Conservation (phyloP, 2,113 vertebrate species). For the Engraulis encrasicolus region DNA sequence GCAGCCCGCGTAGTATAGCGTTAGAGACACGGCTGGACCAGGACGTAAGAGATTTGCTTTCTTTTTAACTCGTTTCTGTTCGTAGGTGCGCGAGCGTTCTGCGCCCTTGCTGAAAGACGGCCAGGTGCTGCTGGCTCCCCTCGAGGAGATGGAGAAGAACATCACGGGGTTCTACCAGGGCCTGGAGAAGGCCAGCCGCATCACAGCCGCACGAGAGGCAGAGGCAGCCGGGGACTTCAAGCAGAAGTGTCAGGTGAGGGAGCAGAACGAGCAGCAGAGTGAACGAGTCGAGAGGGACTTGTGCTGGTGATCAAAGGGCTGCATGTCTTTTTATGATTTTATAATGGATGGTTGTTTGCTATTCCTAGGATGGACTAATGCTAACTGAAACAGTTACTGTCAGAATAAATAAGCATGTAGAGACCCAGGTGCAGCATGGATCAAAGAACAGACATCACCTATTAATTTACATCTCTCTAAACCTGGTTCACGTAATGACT, state of each 20-base stretch:
- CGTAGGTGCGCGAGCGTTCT: conserved; percentile 84
- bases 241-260: conserved; percentile 89
- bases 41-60: too few species aligned
- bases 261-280: not conserved
- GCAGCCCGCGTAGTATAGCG: too few species aligned
- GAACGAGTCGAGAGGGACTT: too few species aligned
- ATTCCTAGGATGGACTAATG: not conserved
- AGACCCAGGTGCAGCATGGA: not conserved
- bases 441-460: not conserved
- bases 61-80: too few species aligned
- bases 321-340: too few species aligned
- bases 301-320: not conserved
- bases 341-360: not conserved
- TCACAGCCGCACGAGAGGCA: conserved; percentile 77
- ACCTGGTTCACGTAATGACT: not conserved
- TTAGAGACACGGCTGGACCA: too few species aligned
- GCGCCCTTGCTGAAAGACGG: conserved; percentile 84
- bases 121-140: conserved; percentile 79
- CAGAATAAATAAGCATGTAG: not conserved
- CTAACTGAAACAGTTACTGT: not conserved
- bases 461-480: not conserved
- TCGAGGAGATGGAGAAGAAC: conserved; percentile 93
- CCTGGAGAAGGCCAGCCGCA: conserved; percentile 86
- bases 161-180: conserved; percentile 91
- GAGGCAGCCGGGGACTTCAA: conserved; percentile 87